Evolutionary conservation across 2,113 vertebrate genomes (phyloP), one percentile per base, ranked within the genome.

Genomic region (Amphilophus citrinellus): DNA sequence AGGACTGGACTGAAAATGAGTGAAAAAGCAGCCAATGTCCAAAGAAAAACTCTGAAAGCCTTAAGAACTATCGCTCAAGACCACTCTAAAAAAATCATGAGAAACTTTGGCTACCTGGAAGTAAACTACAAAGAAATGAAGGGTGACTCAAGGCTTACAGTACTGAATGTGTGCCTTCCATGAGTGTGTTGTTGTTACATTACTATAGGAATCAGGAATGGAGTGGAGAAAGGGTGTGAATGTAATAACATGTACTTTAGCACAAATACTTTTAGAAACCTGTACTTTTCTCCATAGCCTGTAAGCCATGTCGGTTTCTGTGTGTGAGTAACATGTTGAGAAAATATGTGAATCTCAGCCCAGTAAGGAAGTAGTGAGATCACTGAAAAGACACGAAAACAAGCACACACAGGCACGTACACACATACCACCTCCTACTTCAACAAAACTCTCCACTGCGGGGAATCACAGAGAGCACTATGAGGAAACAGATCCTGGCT

Each of bases 401-500:
- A 63, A 32, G 30, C 18, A 68, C 56, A 20, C 60, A 66, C 42
- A 44, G 32, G 83, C 53, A 14, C 61, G 78, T 37, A 42, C 50
- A 27, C 59, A 87, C 61, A 50, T 58, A 82, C 56, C 17, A 2
- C 76, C 57, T 87, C 76, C 37, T 60, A 65, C 79, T 82, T 88
- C 84, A 80, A 18, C 84, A 77, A 56, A 77, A 76, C 59, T 58
- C 35, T 76, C 22, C 58, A 15, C 56, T 24, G 71, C 18, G 9
- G 81, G 77, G 53, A 79, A 53, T 87, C 81, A 85, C 84, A 83
- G 27, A 61, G 65, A 14, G 47, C 24, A 7, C 77, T 20, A 87
- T 76, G 90, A 91, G 88, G 89, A 93, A 90, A 78, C 58, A 56
- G 80, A 77, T 76, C 87, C 77, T 65, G 83, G 60, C 50, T 13